Evolutionary conservation across 2,113 vertebrate genomes (phyloP), one percentile per base, ranked within the genome.

Genomic region (Xerus inauris): DNA sequence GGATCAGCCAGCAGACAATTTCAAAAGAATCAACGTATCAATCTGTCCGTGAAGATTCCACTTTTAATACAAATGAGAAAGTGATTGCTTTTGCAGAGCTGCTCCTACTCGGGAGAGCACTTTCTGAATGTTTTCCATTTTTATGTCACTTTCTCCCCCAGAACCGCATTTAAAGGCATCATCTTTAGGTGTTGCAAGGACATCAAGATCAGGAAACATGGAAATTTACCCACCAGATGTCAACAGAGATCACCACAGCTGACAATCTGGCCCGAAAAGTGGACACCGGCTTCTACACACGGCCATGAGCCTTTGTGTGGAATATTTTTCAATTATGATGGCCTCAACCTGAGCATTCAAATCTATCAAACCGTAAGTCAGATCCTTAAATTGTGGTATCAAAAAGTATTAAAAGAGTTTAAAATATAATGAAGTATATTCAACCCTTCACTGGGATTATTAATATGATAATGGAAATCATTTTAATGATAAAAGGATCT

Each of bases 61-160:
- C 49, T 80, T 59, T 89, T 57, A 79, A 95, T 30, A 32, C 71
- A 51, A 67, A 72, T 16, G 10, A 89, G 49, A 85, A 94, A 54
- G 54, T 16, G 14, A 10, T 54, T 26, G 40, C 64, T 91, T 72
- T 75, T 81, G 65, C 75, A 26, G n/a, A 93, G 87, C 30, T 80
- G 57, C 3, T 80, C 49, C 16, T 93, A 35, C 77, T 49, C 26
- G 8, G 28, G 75, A 67, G 28, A 87, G 49, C n/a, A 11, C 42
- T 88, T 84, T 42, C 9, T 26, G 51, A 32, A 95, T 45, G 32
- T n/a, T 95, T 89, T 89, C 59, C 80, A 86, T 90, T 71, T 28
- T 80, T 14, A 11, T 72, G 16, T 62, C 30, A 32, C 6, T 79
- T 59, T 38, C 13, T 2, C 2, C 32, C 47, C 6, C 4, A 59